Evolutionary conservation across 2,797 vertebrate species (phyloP).

Genomic region (Peromyscus aztecus): DNA sequence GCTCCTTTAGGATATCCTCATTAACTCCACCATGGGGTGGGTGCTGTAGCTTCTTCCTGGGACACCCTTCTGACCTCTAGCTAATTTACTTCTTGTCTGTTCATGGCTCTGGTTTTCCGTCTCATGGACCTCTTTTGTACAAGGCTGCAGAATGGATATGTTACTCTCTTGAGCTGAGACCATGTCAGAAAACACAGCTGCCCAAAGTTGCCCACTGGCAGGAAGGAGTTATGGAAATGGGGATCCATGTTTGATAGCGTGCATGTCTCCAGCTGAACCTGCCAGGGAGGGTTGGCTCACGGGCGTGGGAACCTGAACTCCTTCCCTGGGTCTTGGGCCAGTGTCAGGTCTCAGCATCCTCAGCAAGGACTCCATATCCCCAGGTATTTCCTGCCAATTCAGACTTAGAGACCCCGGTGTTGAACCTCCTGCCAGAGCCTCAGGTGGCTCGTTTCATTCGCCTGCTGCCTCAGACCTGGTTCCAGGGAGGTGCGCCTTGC

Average conservation of each 20-base stretch:
- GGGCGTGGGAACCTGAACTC: neutral
- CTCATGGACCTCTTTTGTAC: neutral
- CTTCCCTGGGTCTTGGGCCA: neutral
- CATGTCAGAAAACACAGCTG: neutral
- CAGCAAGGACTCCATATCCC: slow-evolving; percentile 4
- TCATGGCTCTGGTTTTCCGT: neutral
- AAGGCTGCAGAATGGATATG: neutral
- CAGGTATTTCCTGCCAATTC: slow-evolving; percentile 94
- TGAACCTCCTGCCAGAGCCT: slow-evolving; percentile 90
- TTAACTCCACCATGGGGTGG: neutral
- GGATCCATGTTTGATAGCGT: too few species aligned
- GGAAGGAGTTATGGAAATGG: too few species aligned
- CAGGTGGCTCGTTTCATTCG: slow-evolving; percentile 93
- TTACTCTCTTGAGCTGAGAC: neutral
- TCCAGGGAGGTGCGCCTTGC: slow-evolving; percentile 92
- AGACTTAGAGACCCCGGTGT: slow-evolving; percentile 91
- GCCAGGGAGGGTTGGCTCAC: neutral
- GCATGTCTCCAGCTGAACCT: neutral
- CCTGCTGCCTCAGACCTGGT: slow-evolving; percentile 96
- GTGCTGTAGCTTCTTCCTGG: neutral
- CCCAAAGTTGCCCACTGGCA: neutral
- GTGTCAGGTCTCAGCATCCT: neutral
- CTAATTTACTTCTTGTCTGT: neutral
- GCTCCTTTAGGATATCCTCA: neutral
- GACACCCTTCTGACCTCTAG: neutral